Percentiles rank a stretch among this genome's conserved stretches.
phyloP scores from a whole-genome alignment of 2,797 vertebrate genomes.

The Limnodromus scolopaceus region DNA sequence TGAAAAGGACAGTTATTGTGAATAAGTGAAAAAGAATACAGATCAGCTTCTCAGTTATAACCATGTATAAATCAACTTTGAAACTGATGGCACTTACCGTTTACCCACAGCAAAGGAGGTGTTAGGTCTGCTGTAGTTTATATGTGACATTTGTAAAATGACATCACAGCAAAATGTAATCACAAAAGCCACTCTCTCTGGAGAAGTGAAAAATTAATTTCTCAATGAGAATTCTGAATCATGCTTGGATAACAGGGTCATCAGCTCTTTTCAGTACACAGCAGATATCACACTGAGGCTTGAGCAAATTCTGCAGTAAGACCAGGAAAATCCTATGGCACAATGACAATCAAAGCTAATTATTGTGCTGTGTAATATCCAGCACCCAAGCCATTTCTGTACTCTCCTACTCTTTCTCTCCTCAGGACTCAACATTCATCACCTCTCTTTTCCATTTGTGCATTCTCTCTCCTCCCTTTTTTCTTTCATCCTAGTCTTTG shows the following conservation, averaged over 20 bases:
- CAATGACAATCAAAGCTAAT: not conserved
- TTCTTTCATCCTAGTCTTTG: not conserved
- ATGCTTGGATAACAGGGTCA: not conserved
- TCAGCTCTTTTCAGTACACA: not conserved
- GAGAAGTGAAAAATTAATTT: not conserved
- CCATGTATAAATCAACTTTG: not conserved
- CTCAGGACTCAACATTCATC: not conserved
- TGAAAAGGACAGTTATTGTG: not conserved
- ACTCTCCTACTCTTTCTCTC: not conserved
- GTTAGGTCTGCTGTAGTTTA: not conserved
- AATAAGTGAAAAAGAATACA: not conserved
- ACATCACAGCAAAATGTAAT: not conserved
- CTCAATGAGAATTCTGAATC: not conserved
- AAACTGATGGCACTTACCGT: not conserved
- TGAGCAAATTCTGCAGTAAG: not conserved
- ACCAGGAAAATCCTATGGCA: not conserved
- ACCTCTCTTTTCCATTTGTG: not conserved
- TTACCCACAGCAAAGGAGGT: not conserved
- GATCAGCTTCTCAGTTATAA: not conserved
- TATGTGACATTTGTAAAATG: not conserved
- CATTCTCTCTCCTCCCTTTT: not conserved
- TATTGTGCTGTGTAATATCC: not conserved
- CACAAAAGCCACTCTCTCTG: not conserved
- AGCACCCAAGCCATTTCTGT: not conserved
- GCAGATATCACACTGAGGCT: not conserved